Percentiles rank a stretch among this genome's conserved stretches.
Evolutionary conservation across 2,888 invertebrate genomes (phyloP).

Genomic region (Nebria brevicollis): DNA sequence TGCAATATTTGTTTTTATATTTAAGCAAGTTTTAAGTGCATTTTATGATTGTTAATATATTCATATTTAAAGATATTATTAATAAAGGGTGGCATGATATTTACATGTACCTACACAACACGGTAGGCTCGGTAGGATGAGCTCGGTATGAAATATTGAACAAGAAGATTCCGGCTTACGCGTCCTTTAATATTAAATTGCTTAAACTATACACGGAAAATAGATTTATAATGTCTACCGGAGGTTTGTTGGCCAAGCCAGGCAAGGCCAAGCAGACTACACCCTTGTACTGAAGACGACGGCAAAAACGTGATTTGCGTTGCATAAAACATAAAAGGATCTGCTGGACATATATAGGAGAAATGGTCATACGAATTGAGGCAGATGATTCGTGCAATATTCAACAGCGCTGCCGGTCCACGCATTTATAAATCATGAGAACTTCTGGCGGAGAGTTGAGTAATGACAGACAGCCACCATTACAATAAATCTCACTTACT

Average conservation of each 20-base stretch:
- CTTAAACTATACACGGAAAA: constrained; percentile 45
- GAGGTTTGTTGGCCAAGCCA: constrained; percentile 15
- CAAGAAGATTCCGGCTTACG: constrained; percentile 40
- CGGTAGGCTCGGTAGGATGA: constrained; percentile 23
- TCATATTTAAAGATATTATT: no score
- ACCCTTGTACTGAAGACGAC: background rate
- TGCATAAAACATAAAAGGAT: constrained; percentile 45
- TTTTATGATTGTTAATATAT: no score
- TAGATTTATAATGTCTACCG: constrained; percentile 43
- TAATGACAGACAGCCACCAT: constrained; percentile 61
- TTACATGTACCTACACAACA: background rate
- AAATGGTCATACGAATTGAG: constrained; percentile 46
- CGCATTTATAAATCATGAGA: constrained; percentile 57
- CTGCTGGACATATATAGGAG: constrained; percentile 28
- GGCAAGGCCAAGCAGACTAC: background rate
- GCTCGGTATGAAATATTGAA: constrained; percentile 37
- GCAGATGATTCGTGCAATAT: constrained; percentile 48
- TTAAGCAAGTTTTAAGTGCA: no score
- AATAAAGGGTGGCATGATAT: no score
- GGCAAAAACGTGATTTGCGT: constrained; percentile 43
- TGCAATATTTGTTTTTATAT: no score
- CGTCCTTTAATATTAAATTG: constrained; percentile 46
- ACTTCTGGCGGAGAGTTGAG: constrained; percentile 57
- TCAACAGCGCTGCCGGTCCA: constrained; percentile 52
- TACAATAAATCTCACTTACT: constrained; percentile 61